Evolutionary conservation across 2,888 invertebrate genomes (phyloP).

Genomic region (Stenolophus ochropezus): DNA sequence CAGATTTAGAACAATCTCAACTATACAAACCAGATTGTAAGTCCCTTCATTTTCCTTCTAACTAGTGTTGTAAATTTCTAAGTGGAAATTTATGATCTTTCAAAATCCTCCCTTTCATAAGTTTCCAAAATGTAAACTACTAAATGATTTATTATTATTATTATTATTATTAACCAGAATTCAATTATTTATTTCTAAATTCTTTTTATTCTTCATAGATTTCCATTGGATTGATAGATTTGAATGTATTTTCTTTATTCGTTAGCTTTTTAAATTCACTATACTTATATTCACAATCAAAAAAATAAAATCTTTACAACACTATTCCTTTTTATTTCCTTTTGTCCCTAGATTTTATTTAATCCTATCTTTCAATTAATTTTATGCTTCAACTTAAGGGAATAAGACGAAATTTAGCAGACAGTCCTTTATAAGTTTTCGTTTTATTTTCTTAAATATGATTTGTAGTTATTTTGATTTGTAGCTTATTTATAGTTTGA

Average conservation of each 20-base stretch:
- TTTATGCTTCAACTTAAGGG: not conserved
- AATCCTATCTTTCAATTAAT: slow-evolving; percentile 2
- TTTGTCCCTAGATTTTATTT: slow-evolving; percentile 36
- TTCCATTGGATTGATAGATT: slow-evolving; percentile 16
- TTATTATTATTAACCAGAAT: not conserved
- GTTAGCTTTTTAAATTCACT: not conserved
- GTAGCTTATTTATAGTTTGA: slow-evolving; percentile 18
- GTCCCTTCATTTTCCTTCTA: not conserved
- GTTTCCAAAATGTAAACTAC: slow-evolving; percentile 11
- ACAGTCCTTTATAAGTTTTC: not conserved
- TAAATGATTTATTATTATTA: not conserved
- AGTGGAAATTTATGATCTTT: slow-evolving; percentile 40
- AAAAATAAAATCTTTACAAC: slow-evolving; percentile 40
- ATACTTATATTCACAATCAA: slow-evolving; percentile 1
- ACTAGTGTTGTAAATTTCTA: slow-evolving; percentile 51
- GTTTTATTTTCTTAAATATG: not conserved
- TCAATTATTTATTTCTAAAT: slow-evolving; percentile 10
- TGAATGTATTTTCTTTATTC: not conserved
- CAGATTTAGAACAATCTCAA: too few species aligned
- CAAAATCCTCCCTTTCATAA: slow-evolving; percentile 26
- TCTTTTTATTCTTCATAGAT: slow-evolving; percentile 42
- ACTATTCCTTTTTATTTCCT: slow-evolving; percentile 44
- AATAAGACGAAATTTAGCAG: not conserved
- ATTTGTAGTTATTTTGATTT: not conserved
- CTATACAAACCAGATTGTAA: too few species aligned